Percentiles rank a stretch among this genome's conserved stretches.
phyloP scores from a whole-genome alignment of 2,113 vertebrate species.

The Accipiter virgatus region DNA sequence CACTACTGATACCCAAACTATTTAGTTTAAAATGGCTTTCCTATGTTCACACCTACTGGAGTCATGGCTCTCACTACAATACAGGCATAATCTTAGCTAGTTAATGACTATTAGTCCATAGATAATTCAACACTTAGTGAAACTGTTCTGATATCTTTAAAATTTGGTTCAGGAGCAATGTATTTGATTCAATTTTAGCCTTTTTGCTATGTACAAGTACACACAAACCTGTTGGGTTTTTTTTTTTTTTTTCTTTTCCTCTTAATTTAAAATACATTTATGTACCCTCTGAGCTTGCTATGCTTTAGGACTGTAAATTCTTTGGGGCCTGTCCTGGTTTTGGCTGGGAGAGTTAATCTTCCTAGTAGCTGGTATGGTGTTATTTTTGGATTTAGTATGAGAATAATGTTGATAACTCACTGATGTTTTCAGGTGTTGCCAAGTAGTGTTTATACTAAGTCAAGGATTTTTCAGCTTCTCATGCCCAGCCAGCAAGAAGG shows the following conservation, averaged over 20 bases:
- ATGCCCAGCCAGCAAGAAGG: no score
- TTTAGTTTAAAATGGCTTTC: not conserved
- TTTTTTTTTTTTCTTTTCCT: not conserved
- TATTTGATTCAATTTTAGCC: not conserved
- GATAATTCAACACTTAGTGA: not conserved
- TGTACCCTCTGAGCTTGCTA: not conserved
- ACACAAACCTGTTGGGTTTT: fast-evolving
- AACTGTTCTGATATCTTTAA: not conserved
- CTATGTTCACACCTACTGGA: not conserved
- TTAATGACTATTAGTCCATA: not conserved
- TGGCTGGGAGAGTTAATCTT: no score
- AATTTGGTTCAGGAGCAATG: not conserved
- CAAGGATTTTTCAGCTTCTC: no score
- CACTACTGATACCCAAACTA: not conserved
- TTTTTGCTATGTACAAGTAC: not conserved
- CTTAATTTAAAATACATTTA: not conserved
- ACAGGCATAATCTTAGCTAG: not conserved
- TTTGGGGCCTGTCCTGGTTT: not conserved
- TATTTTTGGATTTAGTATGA: no score
- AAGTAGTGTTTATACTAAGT: no score
- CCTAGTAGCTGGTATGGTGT: no score
- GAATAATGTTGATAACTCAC: no score
- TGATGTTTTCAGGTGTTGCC: no score
- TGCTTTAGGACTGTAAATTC: not conserved
- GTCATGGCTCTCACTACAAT: not conserved